Base-by-base conservation (phyloP, 2,888 invertebrate species). In the Synanthedon andrenaeformis region DNA sequence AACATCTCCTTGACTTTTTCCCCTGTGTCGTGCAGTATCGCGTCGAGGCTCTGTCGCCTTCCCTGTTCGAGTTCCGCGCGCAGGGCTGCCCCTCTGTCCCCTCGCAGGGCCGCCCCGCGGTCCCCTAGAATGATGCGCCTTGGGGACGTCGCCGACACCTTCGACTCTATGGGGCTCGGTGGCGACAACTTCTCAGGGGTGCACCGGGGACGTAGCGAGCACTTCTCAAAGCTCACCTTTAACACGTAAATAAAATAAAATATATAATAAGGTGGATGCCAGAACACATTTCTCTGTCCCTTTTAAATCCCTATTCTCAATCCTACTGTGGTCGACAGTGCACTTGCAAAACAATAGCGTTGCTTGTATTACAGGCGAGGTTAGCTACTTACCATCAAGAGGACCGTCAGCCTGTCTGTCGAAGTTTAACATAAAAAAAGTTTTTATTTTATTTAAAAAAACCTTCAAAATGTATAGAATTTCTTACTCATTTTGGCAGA, bases 1-100 rank as follows among this genome's bases (percentile, higher is more conserved):
- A 94, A 91, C 67, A 94, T 92, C 79, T 94, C 95, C 76, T 94
- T 94, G 57, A 95, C 92, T 67, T 92, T 91, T 74, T 94, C 94
- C 42, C 94, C 91, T 0, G 94, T 94, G 60, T 94, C 94, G 42
- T 91, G 90, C 69, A 94, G 89, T 23, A 94, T 71, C 56, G 93
- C 91, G 65, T 95, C 94, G 41, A 95, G 79, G 59, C 94, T 94
- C 74, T 94, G 94, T 23, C 94, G 81, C 52, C 93, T 82, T 55
- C 73, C 73, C 14, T 63, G 64, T 55, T 77, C 78, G 51, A 79
- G 55, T 56, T 79, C 79, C 0, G 75, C 76, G 0, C 72, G 57
- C 42, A 76, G 57, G 51, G 12, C 19, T 23, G 49, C 49, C 13
- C 45, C 45, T 6, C 69, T 58, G 42, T 70, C 70, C 41, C 58